Evolutionary conservation across 2,888 invertebrate species (phyloP), one percentile per base, ranked within the genome.

Genomic region (Synergus itoensis): DNA sequence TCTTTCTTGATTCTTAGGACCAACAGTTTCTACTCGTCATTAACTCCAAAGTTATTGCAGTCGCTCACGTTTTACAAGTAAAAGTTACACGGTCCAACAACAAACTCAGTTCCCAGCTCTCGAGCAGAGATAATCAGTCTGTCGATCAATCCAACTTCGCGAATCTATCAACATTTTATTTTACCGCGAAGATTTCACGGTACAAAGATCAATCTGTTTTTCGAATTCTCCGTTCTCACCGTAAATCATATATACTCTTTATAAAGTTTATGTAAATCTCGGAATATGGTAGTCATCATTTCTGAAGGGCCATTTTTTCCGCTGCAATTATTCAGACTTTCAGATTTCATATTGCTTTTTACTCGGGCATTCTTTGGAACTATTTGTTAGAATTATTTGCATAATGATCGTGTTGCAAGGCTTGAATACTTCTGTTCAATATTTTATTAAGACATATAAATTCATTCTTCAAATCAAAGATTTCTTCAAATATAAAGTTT

Each of bases 61-160:
- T 43, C 21, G 36, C 43, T 57, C 60, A 65, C 21, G 69, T 77
- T 82, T 77, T 80, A 76, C 80, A 82, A 82, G 79, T 80, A 75
- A 41, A 60, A 78, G 78, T 79, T 78, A 67, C 78, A 60, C 41
- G 65, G 41, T 43, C 41, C n/a, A 65, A 43, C 65, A 65, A 43
- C 65, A 65, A 65, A 43, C 65, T 63, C 36, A 36, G 63, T 63
- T 28, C 63, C 28, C 36, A 28, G 28, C 36, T 63, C 16, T 36
- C 12, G 14, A 63, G 36, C 64, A 64, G 64, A 64, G 64, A 40
- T 64, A 64, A 64, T 64, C 64, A 40, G 16, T 64, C 64, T 64
- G 14, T 63, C 63, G 28, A 63, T 63, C 63, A 63, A 36, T 63
- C 36, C 28, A 40, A 12, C 40, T 40, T 64, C n/a, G 63, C 14